Conservation (phyloP, 2,888 invertebrate species). For the Corythucha ciliata region DNA sequence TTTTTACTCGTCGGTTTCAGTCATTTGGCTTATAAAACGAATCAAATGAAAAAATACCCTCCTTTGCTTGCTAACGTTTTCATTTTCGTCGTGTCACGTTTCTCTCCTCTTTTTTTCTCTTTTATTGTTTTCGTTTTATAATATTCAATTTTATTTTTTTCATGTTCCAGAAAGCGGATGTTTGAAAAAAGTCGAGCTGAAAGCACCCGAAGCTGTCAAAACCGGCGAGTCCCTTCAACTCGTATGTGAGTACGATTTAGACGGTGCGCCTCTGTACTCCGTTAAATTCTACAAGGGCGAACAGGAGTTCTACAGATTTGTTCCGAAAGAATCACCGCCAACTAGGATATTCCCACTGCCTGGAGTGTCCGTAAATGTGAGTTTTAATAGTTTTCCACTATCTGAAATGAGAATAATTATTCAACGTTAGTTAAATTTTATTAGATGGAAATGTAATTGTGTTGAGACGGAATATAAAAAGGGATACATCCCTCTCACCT, state of each 20-base stretch:
- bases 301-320: conserved; percentile 65
- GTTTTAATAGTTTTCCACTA: conserved; percentile 41
- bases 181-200: conserved; percentile 27
- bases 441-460: too few species aligned
- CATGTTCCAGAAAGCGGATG: conserved; percentile 28
- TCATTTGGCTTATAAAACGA: too few species aligned
- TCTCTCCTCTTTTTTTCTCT: too few species aligned
- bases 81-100: too few species aligned
- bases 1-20: too few species aligned
- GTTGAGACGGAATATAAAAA: too few species aligned
- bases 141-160: neutral
- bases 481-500: too few species aligned
- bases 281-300: conserved; percentile 67
- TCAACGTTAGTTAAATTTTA: too few species aligned
- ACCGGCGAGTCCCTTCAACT: conserved; percentile 48
- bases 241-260: conserved; percentile 50
- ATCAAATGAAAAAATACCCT: too few species aligned
- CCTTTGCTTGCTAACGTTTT: too few species aligned
- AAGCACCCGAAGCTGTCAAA: conserved; percentile 48
- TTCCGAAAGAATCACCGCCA: conserved; percentile 61
- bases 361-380: conserved; percentile 63
- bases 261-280: conserved; percentile 58
- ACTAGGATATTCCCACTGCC: conserved; percentile 57
- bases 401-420: too few species aligned
- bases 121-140: too few species aligned